A percentile compares a stretch with the other conserved stretches of the same genome.
Conservation (phyloP, 1,140 invertebrate genomes). For the Calosoma granatense region DNA sequence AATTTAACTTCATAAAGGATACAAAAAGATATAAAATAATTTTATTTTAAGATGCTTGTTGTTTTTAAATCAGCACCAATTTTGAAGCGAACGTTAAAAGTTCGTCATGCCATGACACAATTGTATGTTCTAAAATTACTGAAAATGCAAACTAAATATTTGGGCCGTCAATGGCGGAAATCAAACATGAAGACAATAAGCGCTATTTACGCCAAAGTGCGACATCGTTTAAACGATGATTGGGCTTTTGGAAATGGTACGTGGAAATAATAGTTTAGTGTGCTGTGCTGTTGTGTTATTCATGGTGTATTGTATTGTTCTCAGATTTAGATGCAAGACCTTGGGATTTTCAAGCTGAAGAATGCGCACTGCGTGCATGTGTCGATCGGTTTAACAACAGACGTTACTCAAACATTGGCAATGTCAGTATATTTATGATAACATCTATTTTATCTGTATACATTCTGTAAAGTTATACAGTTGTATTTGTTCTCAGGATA, state of each 20-base stretch:
- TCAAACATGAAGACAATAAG: constrained; percentile 99
- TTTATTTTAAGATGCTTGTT: constrained; percentile 75
- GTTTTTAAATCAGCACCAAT: constrained; percentile 99
- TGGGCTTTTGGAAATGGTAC: constrained; percentile 98
- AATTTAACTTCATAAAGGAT: no score
- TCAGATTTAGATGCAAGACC: constrained; percentile 90
- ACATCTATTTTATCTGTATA: background rate
- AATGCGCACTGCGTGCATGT: constrained; percentile 83
- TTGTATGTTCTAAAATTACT: constrained; percentile 94
- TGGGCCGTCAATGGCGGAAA: constrained; percentile 97
- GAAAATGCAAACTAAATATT: constrained; percentile 99
- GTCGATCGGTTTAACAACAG: constrained; percentile 94
- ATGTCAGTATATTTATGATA: constrained; percentile 13
- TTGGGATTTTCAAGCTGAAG: constrained; percentile 98
- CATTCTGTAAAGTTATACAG: constrained; percentile 9
- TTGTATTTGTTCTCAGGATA: constrained; percentile 32
- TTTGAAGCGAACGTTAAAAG: constrained; percentile 90
- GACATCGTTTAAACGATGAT: constrained; percentile 93
- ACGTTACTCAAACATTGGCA: constrained; percentile 50
- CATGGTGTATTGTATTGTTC: constrained; percentile 5
- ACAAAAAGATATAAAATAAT: constrained; percentile 13
- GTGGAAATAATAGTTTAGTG: constrained; percentile 13
- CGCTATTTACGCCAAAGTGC: constrained; percentile 95
- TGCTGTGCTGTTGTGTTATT: background rate
- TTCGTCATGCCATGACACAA: constrained; percentile 95